Evolutionary conservation across 2,113 vertebrate species (phyloP).

Genomic region (Elephas maximus): DNA sequence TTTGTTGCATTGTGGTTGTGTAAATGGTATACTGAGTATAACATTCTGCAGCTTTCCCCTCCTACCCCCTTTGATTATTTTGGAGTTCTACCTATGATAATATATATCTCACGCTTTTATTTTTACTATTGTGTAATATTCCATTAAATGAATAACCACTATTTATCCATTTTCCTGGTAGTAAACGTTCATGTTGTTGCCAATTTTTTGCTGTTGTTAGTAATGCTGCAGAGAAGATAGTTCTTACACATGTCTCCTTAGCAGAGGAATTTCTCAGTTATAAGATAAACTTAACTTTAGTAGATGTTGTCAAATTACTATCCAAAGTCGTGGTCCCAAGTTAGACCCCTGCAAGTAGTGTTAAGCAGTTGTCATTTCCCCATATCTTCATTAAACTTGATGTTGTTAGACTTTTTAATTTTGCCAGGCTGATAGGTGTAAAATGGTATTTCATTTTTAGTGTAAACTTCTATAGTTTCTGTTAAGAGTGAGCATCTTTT

Average conservation of each 20-base stretch:
- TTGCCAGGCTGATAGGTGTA: neutral
- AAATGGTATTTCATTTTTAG: slow-evolving; percentile 49
- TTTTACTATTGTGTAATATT: neutral
- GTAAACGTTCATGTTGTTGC: neutral
- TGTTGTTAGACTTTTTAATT: slow-evolving; percentile 6
- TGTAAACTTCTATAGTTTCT: slow-evolving; percentile 39
- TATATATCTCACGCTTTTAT: neutral
- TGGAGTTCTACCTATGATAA: slow-evolving; percentile 11
- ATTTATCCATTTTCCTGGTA: neutral
- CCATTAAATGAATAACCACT: neutral
- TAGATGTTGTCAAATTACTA: neutral
- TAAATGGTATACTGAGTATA: neutral
- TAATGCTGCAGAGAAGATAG: neutral
- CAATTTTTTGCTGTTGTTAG: neutral
- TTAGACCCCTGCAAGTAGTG: neutral
- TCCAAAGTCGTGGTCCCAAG: neutral
- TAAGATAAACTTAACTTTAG: neutral
- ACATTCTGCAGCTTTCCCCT: neutral
- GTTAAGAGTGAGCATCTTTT: slow-evolving; percentile 30
- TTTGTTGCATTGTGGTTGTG: slow-evolving; percentile 13
- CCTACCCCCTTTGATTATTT: neutral
- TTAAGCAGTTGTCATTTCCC: neutral
- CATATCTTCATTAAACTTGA: slow-evolving; percentile 1
- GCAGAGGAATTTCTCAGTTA: slow-evolving; percentile 18
- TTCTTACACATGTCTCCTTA: neutral